Percentiles rank a stretch among this genome's conserved stretches.
Evolutionary conservation across 2,113 vertebrate genomes (phyloP).

Genomic region (Mesitornis unicolor): DNA sequence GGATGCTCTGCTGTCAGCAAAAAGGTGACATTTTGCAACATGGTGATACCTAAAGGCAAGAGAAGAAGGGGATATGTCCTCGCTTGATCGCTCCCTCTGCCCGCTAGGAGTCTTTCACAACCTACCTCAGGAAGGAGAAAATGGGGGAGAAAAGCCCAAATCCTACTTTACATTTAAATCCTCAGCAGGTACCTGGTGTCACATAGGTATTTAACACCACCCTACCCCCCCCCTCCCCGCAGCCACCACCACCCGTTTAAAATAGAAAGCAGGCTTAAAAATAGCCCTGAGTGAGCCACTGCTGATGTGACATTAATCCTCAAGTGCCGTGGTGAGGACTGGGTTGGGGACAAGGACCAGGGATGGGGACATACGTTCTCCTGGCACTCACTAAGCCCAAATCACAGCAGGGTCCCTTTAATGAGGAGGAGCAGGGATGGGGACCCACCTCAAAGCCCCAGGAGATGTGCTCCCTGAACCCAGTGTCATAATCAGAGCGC

Average conservation of each 20-base stretch:
- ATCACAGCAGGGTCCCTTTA: background rate
- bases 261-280: background rate
- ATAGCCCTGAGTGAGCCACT: background rate
- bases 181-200: background rate
- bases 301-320: slow-evolving; percentile 1
- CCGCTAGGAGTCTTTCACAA: background rate
- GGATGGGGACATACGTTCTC: background rate
- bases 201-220: background rate
- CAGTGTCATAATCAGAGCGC: accelerated
- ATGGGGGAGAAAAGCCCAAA: background rate
- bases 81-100: background rate
- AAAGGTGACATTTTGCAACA: background rate
- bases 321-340: accelerated
- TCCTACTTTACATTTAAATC: slow-evolving; percentile 23
- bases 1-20: background rate
- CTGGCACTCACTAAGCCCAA: accelerated
- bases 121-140: background rate
- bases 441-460: background rate
- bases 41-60: background rate
- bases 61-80: background rate
- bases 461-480: background rate
- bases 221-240: too few relatives aligned
- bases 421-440: background rate
- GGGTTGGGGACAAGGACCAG: too few relatives aligned
- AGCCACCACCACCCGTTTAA: background rate